Evolutionary conservation across 2,888 invertebrate genomes (phyloP).

Genomic region (Chesias legatella): DNA sequence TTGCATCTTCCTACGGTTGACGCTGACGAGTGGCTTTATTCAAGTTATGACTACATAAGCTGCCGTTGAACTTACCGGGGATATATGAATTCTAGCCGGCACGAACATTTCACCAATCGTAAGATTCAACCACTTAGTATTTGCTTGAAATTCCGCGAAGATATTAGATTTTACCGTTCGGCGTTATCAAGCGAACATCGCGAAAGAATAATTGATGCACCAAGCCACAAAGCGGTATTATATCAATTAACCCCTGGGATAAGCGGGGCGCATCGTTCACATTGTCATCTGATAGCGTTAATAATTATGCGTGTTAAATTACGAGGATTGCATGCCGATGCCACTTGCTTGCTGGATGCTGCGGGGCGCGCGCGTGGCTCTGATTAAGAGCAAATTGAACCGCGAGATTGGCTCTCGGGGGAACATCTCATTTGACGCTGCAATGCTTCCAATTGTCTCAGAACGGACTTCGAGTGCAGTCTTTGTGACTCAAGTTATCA

Average conservation of each 20-base stretch:
- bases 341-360: slow-evolving; percentile 18
- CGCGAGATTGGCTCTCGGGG: slow-evolving; percentile 63
- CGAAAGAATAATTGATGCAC: slow-evolving; percentile 41
- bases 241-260: slow-evolving; percentile 39
- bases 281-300: slow-evolving; percentile 44
- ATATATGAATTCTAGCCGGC: too few relatives aligned
- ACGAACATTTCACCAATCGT: too few relatives aligned
- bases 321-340: slow-evolving; percentile 42
- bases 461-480: slow-evolving; percentile 49
- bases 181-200: slow-evolving; percentile 21
- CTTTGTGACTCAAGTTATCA: slow-evolving; percentile 53
- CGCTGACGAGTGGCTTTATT: too few relatives aligned
- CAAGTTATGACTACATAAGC: too few relatives aligned
- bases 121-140: neutral
- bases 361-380: slow-evolving; percentile 44
- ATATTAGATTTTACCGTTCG: slow-evolving; percentile 16
- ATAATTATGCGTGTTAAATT: slow-evolving; percentile 49
- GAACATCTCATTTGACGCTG: slow-evolving; percentile 74
- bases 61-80: too few relatives aligned
- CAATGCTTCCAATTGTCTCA: slow-evolving; percentile 70
- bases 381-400: slow-evolving; percentile 77
- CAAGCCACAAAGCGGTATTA: slow-evolving; percentile 32
- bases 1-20: neutral
- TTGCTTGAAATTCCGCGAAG: slow-evolving; percentile 9
- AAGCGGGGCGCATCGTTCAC: slow-evolving; percentile 37